Base-by-base conservation (phyloP, 2,113 vertebrate genomes). In the Halichoeres trimaculatus region DNA sequence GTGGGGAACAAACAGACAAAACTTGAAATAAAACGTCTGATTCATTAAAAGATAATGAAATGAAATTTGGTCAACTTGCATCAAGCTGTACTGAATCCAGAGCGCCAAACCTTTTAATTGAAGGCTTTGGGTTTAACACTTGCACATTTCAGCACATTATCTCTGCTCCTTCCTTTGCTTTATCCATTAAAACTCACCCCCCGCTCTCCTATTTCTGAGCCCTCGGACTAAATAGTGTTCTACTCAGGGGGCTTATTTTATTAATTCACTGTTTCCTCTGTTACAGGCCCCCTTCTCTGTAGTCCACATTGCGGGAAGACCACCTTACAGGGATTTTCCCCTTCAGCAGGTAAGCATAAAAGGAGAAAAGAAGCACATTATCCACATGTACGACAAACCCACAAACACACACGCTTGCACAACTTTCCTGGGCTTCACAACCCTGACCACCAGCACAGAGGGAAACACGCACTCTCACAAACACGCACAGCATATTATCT, bases 241-340 rank as follows among this genome's bases (percentile, higher is more conserved):
- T 0, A 72, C 58, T 77, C 50, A 40, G 48, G 57, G 55, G 69
- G 60, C 73, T 80, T 81, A 74, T 87, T 91, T 86, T 81, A 88
- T 85, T 82, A 90, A 90, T 87, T 90, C 84, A 83, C 88, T 53
- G 74, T 87, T 91, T 87, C 76, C 82, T 90, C 80, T 54, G 50
- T 87, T 87, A 78, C 85, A 88, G 82, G 71, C 74, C 63, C 14
- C 70, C 50, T 69, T 76, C 78, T 78, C 71, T 78, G 76, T 71
- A 67, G 61, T 81, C 78, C 83, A 85, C 78, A 68, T 77, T 70
- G 80, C 43, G 23, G 77, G 80, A 85, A 71, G 89, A 91, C 91
- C 91, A 92, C 91, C 91, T 88, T 77, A 88, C 69, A 90, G 85
- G 90, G 90, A 90, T 92, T 91, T 92, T 91, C 89, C 85, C 86